Base-by-base conservation (phyloP, 2,888 invertebrate genomes). In the Pycnomerus fuliginosus region DNA sequence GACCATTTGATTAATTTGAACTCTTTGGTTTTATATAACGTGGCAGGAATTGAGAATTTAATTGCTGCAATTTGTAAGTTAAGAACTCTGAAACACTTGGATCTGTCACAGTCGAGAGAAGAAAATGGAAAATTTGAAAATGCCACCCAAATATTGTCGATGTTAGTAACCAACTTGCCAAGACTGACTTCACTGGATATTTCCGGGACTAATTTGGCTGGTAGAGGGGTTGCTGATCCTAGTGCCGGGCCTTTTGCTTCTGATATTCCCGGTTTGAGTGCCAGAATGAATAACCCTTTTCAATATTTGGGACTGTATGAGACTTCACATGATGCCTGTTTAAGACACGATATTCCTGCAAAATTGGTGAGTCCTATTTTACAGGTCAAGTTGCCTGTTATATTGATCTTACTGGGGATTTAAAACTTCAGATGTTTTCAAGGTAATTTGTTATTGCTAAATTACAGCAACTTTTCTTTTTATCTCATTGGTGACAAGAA, bases 131-230 rank as follows among this genome's bases (percentile, higher is more conserved):
- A 79, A 48, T 95, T 85, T 68, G 76, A 79, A 20, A 80, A 85
- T 57, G 89, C 91, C 2, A 89, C 87, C 72, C 76, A 80, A 49
- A 75, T 84, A 16, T 73, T 98, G 24, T 75, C 81, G 13, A 77
- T 78, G 55, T 74, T 98, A 22, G 83, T 95, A 7, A 76, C 78
- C 34, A 82, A 76, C 64, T 76, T 98, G 58, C 87, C 88, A 0
- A 70, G 81, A 34, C 74, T 98, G 44, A 80, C 81, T 25, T 90
- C 90, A 14, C 74, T 98, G 58, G 97, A 98, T 73, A 93, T 98
- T 65, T 94, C 96, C 2, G 95, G 95, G 8, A 97, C 97, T 11
- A 96, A 98, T 76, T 76, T 98, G 52, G 93, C 95, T 24, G 93
- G 95, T 8, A 82, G 83, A 37, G 90, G 90, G 30, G 84, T 86